Base-by-base conservation (phyloP, 2,797 vertebrate genomes). In the Hydrophis major region DNA sequence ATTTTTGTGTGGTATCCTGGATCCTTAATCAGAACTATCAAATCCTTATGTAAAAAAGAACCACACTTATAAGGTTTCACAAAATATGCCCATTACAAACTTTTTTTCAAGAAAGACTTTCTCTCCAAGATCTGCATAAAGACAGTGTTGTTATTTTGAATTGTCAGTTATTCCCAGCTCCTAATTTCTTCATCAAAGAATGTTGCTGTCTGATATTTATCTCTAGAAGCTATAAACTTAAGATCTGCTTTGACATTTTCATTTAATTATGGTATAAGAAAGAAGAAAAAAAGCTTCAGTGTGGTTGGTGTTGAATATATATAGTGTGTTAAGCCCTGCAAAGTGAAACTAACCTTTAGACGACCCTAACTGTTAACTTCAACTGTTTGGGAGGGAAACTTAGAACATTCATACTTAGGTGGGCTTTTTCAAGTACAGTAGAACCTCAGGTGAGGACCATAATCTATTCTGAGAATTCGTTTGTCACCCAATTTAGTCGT, bases 251-350 rank as follows among this genome's bases (percentile, higher is more conserved):
- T 91, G 91, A 92, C 4, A 14, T 28, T 11, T 90, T 47, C 25
- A 27, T 83, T 25, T 87, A 78, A 86, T 25, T 28, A 92, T 87
- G 90, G 53, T 88, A 32, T 6, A 57, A 91, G n/a, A 92, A 86
- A 90, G 22, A 94, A 93, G 94, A 95, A 94, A 57, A 7, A 7
- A 16, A 56, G 3, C 57, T 57, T 92, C 61, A 86, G 90, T 94
- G 56, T 93, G 86, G 61, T 89, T 3, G 92, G 88, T 50, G 8
- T 50, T 50, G 50, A 50, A 50, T 50, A 7, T 8, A 50, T 50
- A 50, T 7, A 8, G 50, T 50, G 50, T 50, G 50, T 50, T 50
- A 50, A 50, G 50, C 50, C 6, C 50, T 50, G 50, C 50, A 50
- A 50, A 50, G 50, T 50, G 50, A 50, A 50, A 50, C 6, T 8